phyloP scores from a whole-genome alignment of 2,113 vertebrate species.

The Cranoglanis bouderius region DNA sequence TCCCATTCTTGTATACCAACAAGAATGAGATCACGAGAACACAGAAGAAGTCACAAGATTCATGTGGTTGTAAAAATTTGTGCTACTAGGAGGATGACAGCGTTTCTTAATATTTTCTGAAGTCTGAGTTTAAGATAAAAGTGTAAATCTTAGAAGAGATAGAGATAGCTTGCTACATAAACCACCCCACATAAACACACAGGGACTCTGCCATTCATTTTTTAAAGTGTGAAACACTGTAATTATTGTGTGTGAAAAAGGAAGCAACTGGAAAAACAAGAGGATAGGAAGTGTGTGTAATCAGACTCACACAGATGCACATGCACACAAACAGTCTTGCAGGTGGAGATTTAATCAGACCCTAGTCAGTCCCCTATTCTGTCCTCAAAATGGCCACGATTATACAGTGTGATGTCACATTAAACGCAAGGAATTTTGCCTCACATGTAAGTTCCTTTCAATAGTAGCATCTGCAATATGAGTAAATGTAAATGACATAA shows the following conservation, averaged over 20 bases:
- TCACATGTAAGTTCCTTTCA: not conserved
- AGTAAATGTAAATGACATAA: not conserved
- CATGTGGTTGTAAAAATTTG: not conserved
- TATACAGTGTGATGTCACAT: not conserved
- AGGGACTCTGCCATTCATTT: conserved; percentile 18
- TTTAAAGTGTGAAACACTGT: conserved; percentile 34
- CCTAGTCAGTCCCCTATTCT: not conserved
- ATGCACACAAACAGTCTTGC: conserved; percentile 43
- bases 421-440: not conserved
- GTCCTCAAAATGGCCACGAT: not conserved
- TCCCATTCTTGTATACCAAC: not conserved
- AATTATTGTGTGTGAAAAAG: conserved; percentile 51
- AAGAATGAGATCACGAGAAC: not conserved
- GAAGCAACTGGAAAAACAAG: conserved; percentile 63
- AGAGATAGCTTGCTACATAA: not conserved
- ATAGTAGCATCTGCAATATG: not conserved
- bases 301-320: conserved; percentile 24
- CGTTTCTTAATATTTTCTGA: not conserved
- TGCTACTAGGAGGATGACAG: not conserved
- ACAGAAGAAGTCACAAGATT: not conserved
- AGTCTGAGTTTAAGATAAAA: not conserved
- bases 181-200: conserved; percentile 1
- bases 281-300: conserved; percentile 54
- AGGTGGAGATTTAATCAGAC: conserved; percentile 43
- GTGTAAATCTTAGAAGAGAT: not conserved